These are phyloP conservation scores for Aphaenogaster rudis DNA, from an alignment of 1,140 invertebrate species.

Conservation along the genomic window DNA sequence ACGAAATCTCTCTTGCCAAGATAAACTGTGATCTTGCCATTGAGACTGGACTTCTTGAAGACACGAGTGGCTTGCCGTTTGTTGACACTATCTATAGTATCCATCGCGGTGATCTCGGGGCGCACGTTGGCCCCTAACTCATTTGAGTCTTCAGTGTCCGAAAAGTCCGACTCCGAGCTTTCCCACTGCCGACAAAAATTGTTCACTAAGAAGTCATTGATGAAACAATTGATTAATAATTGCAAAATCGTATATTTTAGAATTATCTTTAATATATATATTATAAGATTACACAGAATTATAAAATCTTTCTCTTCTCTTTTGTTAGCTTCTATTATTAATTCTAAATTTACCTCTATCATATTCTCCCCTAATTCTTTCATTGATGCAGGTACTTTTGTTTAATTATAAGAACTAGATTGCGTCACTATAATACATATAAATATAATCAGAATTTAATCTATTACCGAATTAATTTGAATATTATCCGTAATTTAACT, in stretches of 20 bases:
- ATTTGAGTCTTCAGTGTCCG: slow-evolving; percentile 77
- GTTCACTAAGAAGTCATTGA: neutral
- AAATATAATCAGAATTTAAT: neutral
- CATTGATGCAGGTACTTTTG: neutral
- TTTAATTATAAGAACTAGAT: neutral
- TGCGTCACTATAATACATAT: neutral
- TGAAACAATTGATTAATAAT: neutral
- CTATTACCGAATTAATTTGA: neutral
- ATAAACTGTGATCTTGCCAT: slow-evolving; percentile 99
- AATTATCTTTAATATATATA: neutral
- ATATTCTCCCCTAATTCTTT: slow-evolving; percentile 38
- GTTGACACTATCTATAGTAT: slow-evolving; percentile 81
- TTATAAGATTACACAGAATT: neutral
- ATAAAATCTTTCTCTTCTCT: neutral
- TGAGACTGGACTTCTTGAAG: slow-evolving; percentile 98
- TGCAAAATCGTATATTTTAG: neutral
- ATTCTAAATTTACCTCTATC: slow-evolving; percentile 42
- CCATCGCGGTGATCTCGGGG: slow-evolving; percentile 78
- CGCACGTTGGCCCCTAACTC: slow-evolving; percentile 65
- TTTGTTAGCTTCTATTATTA: neutral
- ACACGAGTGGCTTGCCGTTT: slow-evolving; percentile 88
- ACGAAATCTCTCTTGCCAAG: slow-evolving; percentile 99
- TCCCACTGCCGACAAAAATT: slow-evolving; percentile 70
- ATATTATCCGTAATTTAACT: neutral
- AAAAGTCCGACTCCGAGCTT: slow-evolving; percentile 74